Evolutionary conservation across 2,797 vertebrate genomes (phyloP), one percentile per base, ranked within the genome.

Genomic region (Hoplostethus atlanticus): DNA sequence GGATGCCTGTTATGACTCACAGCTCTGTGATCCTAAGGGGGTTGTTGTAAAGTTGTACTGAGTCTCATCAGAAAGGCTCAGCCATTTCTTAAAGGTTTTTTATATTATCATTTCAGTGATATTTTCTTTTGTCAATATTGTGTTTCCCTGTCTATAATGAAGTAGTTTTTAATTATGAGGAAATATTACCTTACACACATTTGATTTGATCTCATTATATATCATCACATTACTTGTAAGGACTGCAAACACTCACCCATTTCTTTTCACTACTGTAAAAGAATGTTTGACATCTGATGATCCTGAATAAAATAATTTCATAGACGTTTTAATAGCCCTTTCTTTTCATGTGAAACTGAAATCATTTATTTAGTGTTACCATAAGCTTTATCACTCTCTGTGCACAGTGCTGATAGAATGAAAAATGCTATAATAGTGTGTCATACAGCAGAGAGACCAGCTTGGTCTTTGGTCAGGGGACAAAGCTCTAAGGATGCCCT

Each of bases 1-100:
- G 54, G 63, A 77, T 77, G 62, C 71, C 68, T 84, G 74, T 85
- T 34, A 34, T 84, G 79, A 86, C 71, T 79, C 65, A 73, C 63
- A 47, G 53, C 69, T 64, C 52, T 75, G 77, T 82, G 64, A 71
- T 76, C 38, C 42, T 1, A 63, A 59, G 12, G 34, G 47, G 21
- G 36, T 28, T 13, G 52, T 3, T 69, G 36, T 55, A 83, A 65
- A 62, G 34, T 51, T 65, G 12, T 2, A 51, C 11, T 5, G 36
- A 38, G 36, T 38, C 10, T 1, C 31, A 28, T 34, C 40, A 62
- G 4, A 77, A 51, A 48, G 25, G 13, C n/a, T 3, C 44, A 0
- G 0, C 42, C 3, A 60, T 64, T 64, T 82, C 30, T 58, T 8
- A 0, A 12, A 21, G 13, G 9, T 48, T 31, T 34, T 34, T 55